Evolutionary conservation across 2,113 vertebrate genomes (phyloP), one percentile per base, ranked within the genome.

Genomic region (Parotia lawesii): DNA sequence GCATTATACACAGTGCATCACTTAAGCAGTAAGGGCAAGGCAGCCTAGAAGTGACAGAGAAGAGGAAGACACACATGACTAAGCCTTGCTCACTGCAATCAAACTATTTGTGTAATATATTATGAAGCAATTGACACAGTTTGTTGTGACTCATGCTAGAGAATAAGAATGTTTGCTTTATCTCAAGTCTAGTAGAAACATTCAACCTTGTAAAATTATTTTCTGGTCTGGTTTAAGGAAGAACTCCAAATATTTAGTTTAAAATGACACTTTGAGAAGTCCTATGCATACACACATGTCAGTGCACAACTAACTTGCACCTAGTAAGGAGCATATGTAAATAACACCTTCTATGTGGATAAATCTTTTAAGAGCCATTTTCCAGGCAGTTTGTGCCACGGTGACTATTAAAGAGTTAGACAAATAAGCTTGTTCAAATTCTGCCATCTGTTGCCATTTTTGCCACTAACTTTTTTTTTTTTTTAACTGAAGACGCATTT

Each of bases 81-180:
- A 45, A 79, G 24, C 53, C 80, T 84, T 53, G 45, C 48, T 76
- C 13, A 5, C 51, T 76, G 62, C 62, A 69, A 44, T 17, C 56
- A 44, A 6, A n/a, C 67, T 53, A 2, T 37, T 28, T 53, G 44
- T 19, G 56, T 66, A 62, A 44, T 2, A 0, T 10, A 25, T 53
- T n/a, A 38, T 8, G 31, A 40, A 85, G 58, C 35, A 54, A 40
- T 15, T 48, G 70, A 56, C 48, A 64, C 35, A 75, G 37, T 35
- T 24, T 33, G 22, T 25, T 84, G 61, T 85, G 79, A 76, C 75
- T 92, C 58, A 62, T 17, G 17, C 35, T 38, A 53, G 33, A 69
- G 64, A 87, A 15, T 23, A 77, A 85, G 37, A 88, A 57, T 35
- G 11, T 70, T 76, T 90, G 74, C 54, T 94, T 87, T 89, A 29